Base-by-base conservation (phyloP, 2,888 invertebrate species). In the Hyposoter dolosus region DNA sequence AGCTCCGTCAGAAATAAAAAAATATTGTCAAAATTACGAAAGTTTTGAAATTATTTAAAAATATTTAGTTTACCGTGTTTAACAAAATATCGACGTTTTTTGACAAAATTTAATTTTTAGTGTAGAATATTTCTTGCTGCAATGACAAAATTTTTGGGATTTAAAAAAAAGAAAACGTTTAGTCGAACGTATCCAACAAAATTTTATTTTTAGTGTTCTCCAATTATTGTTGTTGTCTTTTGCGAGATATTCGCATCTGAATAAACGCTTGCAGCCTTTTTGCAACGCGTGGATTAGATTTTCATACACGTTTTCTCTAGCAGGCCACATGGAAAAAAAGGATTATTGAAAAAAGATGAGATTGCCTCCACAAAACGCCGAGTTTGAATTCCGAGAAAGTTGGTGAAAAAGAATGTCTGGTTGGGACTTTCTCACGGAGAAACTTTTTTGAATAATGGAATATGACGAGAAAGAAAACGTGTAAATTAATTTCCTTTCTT, bases 401-500 rank as follows among this genome's bases (percentile, higher is more conserved):
- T 28, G 40, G 40, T 40, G 1, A 40, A 10, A 28, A 63, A 23
- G 32, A 63, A 32, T 63, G 15, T 63, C 32, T 63, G 15, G 32
- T 17, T 4, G 1, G 7, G n/a, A 66, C 32, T 40, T 66, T 40
- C 9, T 66, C 65, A 66, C n/a, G n/a, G 40, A 66, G 1, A 66
- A 66, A 40, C n/a, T 66, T 40, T 66, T 65, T 35, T 66, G 65
- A 66, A 66, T 66, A 40, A 66, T 40, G 35, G 65, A 66, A 65
- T 35, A 35, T 66, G 32, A 40, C 65, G 60, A 60, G 60, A 60
- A 35, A 17, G n/a, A 40, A 66, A 66, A 66, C 9, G 40, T 66
- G 65, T 35, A 40, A 66, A 66, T n/a, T 66, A 65, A 40, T 66
- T 66, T 60, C 12, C 15, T 60, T 60, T 28, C 60, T 60, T 60